phyloP scores from a whole-genome alignment of 1,140 invertebrate genomes.

The Drosophila yakuba region DNA sequence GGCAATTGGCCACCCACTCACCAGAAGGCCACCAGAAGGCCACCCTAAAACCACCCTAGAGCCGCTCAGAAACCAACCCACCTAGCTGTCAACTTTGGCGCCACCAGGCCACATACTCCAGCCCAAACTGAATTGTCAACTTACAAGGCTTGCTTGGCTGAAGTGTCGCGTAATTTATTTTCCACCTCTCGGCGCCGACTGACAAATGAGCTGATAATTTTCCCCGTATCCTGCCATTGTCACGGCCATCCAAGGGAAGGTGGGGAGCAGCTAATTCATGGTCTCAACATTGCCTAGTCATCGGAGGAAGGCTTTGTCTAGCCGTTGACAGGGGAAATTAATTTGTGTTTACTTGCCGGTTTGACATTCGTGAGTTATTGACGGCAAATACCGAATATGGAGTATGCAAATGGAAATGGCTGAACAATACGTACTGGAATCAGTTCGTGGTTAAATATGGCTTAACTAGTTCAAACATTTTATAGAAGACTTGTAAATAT shows the following conservation, averaged over 20 bases:
- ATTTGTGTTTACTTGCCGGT: constrained; percentile 39
- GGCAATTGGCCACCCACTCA: constrained; percentile 33
- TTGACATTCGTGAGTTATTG: constrained; percentile 39
- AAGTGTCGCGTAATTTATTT: constrained; percentile 65
- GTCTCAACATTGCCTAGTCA: constrained; percentile 33
- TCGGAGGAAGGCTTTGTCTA: constrained; percentile 43
- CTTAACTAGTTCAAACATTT: neutral
- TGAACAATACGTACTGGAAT: neutral
- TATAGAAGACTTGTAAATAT: no score
- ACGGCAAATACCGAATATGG: constrained; percentile 7
- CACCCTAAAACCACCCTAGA: neutral
- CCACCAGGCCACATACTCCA: constrained; percentile 12
- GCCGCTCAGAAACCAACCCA: neutral
- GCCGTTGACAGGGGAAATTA: constrained; percentile 51
- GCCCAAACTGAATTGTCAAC: constrained; percentile 50
- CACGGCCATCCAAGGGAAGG: constrained; percentile 19
- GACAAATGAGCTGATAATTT: constrained; percentile 65
- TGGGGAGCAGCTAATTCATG: constrained; percentile 35
- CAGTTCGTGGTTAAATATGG: neutral
- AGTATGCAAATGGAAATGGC: constrained; percentile 15
- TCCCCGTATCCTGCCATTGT: constrained; percentile 39
- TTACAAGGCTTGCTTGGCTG: constrained; percentile 36
- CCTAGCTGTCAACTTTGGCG: constrained; percentile 30
- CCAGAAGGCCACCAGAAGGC: neutral
- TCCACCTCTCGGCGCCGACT: constrained; percentile 53